Conservation (phyloP, 2,888 invertebrate species). For the Monochamus alternatus region DNA sequence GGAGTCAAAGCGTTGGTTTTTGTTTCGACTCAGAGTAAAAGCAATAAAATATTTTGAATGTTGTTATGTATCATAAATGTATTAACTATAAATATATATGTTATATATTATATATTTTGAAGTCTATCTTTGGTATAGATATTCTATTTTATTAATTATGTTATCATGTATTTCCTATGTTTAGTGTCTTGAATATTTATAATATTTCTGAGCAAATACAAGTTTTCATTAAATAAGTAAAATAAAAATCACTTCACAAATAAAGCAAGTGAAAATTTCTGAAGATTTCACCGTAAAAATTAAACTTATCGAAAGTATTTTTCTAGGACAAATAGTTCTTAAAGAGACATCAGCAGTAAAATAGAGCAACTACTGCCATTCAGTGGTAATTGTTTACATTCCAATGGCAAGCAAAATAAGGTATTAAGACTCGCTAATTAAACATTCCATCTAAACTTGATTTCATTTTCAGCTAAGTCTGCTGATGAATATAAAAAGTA, state of each 20-base stretch:
- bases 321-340: conserved; percentile 31
- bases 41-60: no score
- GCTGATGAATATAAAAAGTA: neutral
- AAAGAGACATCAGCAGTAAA: conserved; percentile 19
- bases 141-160: no score
- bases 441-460: neutral
- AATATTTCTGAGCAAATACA: no score
- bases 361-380: conserved; percentile 33
- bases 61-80: no score
- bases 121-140: no score
- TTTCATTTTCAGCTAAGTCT: conserved; percentile 19
- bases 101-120: no score
- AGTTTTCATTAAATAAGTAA: no score
- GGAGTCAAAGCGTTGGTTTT: no score
- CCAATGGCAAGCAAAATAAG: conserved; percentile 25
- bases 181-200: no score
- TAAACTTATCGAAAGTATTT: conserved; percentile 47
- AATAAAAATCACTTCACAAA: neutral
- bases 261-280: conserved; percentile 24
- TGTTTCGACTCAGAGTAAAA: no score
- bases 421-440: conserved; percentile 13
- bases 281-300: conserved; percentile 43
- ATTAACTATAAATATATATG: no score
- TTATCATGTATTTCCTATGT: no score
- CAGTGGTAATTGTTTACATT: conserved; percentile 23